phyloP scores from a whole-genome alignment of 2,113 vertebrate genomes.

The Scomber japonicus region DNA sequence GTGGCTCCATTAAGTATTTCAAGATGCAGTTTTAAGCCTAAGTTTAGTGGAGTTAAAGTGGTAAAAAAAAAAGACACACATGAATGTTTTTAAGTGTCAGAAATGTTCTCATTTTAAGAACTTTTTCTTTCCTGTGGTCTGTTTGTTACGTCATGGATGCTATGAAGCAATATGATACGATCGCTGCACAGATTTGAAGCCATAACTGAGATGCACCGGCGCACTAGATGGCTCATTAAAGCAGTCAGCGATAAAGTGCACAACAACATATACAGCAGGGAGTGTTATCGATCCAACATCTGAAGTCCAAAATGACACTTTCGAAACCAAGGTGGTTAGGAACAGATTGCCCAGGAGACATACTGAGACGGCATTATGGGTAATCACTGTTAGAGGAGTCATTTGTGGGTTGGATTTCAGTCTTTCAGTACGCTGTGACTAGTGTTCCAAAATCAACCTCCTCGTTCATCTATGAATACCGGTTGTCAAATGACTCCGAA shows the following conservation, averaged over 20 bases:
- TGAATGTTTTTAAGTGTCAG: too few species aligned
- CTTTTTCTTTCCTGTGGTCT: not conserved
- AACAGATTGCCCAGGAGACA: not conserved
- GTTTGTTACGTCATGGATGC: not conserved
- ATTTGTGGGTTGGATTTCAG: not conserved
- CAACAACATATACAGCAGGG: not conserved
- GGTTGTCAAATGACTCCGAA: too few species aligned
- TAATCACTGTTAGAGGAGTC: not conserved
- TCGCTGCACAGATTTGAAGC: constrained; percentile 12
- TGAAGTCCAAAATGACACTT: constrained; percentile 26
- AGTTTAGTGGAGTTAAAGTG: not conserved
- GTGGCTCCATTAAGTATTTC: too few species aligned
- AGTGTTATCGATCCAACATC: constrained; percentile 33
- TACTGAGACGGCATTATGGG: not conserved
- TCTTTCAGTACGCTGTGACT: not conserved
- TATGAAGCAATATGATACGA: not conserved
- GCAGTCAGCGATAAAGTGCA: constrained; percentile 19
- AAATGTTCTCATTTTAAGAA: too few species aligned
- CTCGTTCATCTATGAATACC: not conserved
- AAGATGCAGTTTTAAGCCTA: too few species aligned
- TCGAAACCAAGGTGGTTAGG: not conserved
- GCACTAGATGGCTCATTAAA: constrained; percentile 25
- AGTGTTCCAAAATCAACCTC: not conserved
- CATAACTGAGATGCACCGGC: not conserved
- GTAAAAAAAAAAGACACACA: too few species aligned